Evolutionary conservation across 2,113 vertebrate genomes (phyloP), one percentile per base, ranked within the genome.

Genomic region (Craseonycteris thonglongyai): DNA sequence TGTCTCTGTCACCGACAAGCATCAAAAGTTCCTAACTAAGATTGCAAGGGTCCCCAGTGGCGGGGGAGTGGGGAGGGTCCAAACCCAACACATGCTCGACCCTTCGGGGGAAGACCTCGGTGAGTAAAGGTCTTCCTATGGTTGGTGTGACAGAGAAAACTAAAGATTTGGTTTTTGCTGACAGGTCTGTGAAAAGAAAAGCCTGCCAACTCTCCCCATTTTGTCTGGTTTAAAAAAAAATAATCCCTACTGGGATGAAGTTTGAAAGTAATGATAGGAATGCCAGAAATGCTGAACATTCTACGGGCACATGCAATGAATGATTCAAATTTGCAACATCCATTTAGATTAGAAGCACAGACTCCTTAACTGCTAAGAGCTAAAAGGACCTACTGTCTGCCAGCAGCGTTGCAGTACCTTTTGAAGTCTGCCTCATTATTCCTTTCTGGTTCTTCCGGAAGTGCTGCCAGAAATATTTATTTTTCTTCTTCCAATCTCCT

Each of bases 391-490:
- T n/a, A 69, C 68, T 45, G 90, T 79, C 76, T 0, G 2, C 56
- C 14, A 21, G 91, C 87, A 24, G 38, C 15, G 5, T 28, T 21
- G 22, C 71, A 15, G 95, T 98, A 99, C 99, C 99, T 99, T 99
- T 99, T 58, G 99, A 99, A 71, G 99, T 98, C 97, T 99, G 99
- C 26, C 99, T 99, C 97, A 98, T 98, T 89, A 99, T 98, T 74
- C 99, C 99, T 97, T 99, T 99, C 97, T 99, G 99, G 78, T 99
- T 99, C 98, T 99, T 99, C 95, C 99, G 98, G 96, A 99, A 99
- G 98, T 99, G 99, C 98, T 99, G 99, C 99, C 99, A 99, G 96
- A 99, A 99, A 92, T 99, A 99, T 97, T 99, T 99, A 95, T 99
- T 99, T 97, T 99, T 99, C 98, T 99, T 99, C 98, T 99, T 99